Percentiles rank a stretch among this genome's conserved stretches.
These are phyloP conservation scores for Nymphalis io DNA, from an alignment of 1,140 invertebrate species.

Conservation along the genomic window DNA sequence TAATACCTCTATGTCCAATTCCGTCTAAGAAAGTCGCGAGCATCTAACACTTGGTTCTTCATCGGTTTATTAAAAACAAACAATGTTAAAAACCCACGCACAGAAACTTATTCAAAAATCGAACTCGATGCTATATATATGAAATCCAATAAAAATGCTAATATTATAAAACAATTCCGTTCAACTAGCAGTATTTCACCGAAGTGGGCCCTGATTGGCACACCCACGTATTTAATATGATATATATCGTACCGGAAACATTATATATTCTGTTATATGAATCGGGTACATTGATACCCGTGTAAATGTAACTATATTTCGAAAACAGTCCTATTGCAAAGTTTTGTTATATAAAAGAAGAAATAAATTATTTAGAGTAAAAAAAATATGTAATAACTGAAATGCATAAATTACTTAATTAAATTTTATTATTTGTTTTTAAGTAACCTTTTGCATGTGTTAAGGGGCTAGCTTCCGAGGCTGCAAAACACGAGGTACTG, in stretches of 20 bases:
- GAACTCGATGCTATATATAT: background rate
- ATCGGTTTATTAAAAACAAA: background rate
- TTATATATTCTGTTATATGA: slow-evolving; percentile 33
- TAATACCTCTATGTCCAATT: too few relatives aligned
- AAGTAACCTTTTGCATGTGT: too few relatives aligned
- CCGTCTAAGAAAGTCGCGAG: too few relatives aligned
- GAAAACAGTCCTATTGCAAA: too few relatives aligned
- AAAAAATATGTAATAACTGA: too few relatives aligned
- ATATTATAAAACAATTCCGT: slow-evolving; percentile 23
- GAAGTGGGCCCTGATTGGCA: slow-evolving; percentile 33
- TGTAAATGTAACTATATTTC: background rate
- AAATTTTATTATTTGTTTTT: too few relatives aligned
- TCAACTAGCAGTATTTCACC: slow-evolving; percentile 22
- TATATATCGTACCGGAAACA: slow-evolving; percentile 41
- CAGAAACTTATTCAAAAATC: slow-evolving; percentile 2
- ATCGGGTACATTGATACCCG: slow-evolving; percentile 1
- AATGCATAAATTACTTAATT: too few relatives aligned
- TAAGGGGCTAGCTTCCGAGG: too few relatives aligned
- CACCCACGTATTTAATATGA: slow-evolving; percentile 32
- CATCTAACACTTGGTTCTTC: background rate
- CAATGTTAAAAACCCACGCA: background rate
- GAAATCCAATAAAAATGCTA: slow-evolving; percentile 22
- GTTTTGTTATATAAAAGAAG: background rate
- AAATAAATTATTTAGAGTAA: background rate
- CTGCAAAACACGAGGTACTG: too few relatives aligned